These are phyloP conservation scores for Eptesicus fuscus DNA, from an alignment of 2,113 vertebrate genomes.

Conservation along the genomic window DNA sequence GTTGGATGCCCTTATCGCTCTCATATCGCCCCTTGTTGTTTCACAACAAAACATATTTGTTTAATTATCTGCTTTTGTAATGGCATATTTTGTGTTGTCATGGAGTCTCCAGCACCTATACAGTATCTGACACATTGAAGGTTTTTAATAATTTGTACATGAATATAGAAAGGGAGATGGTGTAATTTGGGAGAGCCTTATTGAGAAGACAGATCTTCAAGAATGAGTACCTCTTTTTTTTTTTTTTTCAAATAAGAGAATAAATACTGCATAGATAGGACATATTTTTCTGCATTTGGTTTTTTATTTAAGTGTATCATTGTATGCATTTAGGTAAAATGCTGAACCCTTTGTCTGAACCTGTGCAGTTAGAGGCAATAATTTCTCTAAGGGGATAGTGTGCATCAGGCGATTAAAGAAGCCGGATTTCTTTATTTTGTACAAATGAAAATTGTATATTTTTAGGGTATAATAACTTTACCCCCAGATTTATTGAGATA, in stretches of 20 bases:
- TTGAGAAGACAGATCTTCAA: background rate
- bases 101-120: background rate
- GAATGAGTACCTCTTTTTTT: background rate
- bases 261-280: background rate
- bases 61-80: conserved; percentile 27
- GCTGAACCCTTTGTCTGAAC: background rate
- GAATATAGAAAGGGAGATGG: background rate
- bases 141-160: background rate
- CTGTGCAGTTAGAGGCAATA: background rate
- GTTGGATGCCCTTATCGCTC: background rate
- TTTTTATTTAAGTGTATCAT: background rate
- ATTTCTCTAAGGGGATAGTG: background rate
- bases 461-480: background rate
- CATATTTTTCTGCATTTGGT: background rate
- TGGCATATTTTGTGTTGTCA: background rate
- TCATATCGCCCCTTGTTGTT: background rate
- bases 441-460: background rate
- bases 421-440: background rate
- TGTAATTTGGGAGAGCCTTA: background rate
- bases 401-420: background rate
- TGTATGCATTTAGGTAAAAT: background rate
- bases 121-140: background rate
- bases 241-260: too few relatives aligned
- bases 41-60: background rate
- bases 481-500: background rate